Percentiles rank a stretch among this genome's conserved stretches.
phyloP scores from a whole-genome alignment of 2,113 vertebrate species.

The Labeo catla region DNA sequence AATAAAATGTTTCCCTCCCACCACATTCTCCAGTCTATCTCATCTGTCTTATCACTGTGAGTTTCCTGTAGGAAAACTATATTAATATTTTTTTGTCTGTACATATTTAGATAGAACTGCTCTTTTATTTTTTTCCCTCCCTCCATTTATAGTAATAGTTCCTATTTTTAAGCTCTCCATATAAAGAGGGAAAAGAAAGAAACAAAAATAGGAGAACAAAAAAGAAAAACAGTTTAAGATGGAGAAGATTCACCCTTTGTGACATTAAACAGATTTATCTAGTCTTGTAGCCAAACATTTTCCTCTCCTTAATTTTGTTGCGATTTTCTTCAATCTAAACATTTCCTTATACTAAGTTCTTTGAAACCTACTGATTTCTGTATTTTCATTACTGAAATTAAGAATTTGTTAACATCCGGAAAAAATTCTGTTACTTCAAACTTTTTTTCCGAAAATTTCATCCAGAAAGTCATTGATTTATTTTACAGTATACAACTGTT shows the following conservation, averaged over 20 bases:
- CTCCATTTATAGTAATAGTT: neutral
- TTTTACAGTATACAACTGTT: neutral
- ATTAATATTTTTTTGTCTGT: neutral
- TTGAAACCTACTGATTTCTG: neutral
- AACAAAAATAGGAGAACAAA: neutral
- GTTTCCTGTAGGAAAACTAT: neutral
- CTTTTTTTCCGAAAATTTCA: neutral
- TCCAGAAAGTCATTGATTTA: neutral
- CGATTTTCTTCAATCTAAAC: neutral
- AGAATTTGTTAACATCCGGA: neutral
- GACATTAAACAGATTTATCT: neutral
- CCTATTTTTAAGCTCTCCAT: neutral
- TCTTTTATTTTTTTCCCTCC: neutral
- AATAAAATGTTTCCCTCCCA: neutral
- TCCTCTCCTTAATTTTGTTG: constrained; percentile 1
- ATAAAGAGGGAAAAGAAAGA: neutral
- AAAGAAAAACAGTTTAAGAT: neutral
- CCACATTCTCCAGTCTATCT: neutral
- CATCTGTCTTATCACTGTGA: neutral
- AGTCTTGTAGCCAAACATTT: neutral
- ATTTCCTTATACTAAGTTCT: neutral
- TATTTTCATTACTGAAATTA: neutral
- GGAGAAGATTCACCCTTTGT: neutral
- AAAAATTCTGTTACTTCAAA: neutral
- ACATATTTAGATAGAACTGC: neutral